Percentiles rank a stretch among this genome's conserved stretches.
Conservation (phyloP, 2,113 vertebrate genomes). For the Cyanocitta stelleri region DNA sequence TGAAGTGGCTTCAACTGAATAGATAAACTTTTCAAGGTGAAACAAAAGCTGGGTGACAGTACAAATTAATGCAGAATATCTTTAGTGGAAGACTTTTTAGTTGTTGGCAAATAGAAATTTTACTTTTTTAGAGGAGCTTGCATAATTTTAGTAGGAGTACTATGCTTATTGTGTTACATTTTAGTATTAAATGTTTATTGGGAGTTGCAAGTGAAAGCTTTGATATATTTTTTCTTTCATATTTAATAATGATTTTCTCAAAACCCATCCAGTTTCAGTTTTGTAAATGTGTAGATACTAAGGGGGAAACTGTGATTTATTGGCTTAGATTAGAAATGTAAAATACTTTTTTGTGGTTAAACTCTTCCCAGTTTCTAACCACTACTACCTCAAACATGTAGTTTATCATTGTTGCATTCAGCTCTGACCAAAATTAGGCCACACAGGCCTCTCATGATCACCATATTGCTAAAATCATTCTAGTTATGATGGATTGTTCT, state of each 20-base stretch:
- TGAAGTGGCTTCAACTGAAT: not conserved
- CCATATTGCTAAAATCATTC: not conserved
- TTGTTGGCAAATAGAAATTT: not conserved
- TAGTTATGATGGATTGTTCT: not conserved
- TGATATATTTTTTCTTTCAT: not conserved
- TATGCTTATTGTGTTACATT: not conserved
- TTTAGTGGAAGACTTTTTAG: not conserved
- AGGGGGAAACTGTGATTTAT: not conserved
- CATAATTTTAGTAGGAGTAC: not conserved
- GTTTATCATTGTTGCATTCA: not conserved
- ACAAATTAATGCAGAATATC: not conserved
- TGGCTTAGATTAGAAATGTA: not conserved
- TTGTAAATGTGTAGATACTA: not conserved
- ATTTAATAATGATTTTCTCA: not conserved
- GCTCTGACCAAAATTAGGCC: conserved; percentile 13
- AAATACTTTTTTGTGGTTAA: not conserved
- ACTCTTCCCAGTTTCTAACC: not conserved
- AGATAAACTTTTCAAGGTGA: not conserved
- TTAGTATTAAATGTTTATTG: not conserved
- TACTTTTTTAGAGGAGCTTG: not conserved
- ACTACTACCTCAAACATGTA: not conserved
- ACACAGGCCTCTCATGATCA: not conserved
- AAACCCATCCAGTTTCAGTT: not conserved
- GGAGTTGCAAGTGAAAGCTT: not conserved
- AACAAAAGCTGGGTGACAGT: not conserved